These are phyloP conservation scores for Egretta garzetta DNA, from an alignment of 2,113 vertebrate species.

Conservation along the genomic window DNA sequence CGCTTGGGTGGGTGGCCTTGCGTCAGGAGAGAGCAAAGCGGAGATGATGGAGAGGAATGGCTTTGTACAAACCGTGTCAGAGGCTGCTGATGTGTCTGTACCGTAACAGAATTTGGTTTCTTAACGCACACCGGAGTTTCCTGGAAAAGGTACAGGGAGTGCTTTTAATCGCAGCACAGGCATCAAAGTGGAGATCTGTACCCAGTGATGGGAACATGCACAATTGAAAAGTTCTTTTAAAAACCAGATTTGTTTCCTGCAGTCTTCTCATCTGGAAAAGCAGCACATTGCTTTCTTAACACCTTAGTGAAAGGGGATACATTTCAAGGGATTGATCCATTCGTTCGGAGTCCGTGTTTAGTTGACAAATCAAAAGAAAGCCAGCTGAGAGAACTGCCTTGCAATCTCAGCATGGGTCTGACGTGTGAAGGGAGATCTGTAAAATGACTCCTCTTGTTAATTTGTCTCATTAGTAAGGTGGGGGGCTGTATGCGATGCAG, in stretches of 20 bases:
- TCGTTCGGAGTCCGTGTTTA: neutral
- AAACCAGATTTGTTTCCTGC: neutral
- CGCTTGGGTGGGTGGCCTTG: neutral
- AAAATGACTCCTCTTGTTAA: conserved; percentile 1
- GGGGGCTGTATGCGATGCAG: neutral
- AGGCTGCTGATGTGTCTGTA: neutral
- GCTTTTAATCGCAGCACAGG: neutral
- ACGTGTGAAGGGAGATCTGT: neutral
- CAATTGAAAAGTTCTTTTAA: neutral
- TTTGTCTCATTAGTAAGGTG: conserved; percentile 14
- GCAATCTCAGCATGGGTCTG: neutral
- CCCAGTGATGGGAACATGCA: neutral
- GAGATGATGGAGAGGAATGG: neutral
- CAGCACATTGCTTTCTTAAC: neutral
- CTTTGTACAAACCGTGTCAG: fast-evolving
- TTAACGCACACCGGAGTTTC: fast-evolving
- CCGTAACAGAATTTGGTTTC: neutral
- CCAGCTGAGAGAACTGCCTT: neutral
- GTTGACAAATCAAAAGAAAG: neutral
- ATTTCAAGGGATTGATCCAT: neutral
- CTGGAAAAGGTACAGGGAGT: neutral
- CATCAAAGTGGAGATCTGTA: neutral
- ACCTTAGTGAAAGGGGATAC: neutral
- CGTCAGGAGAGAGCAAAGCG: neutral
- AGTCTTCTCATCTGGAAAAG: neutral